Evolutionary conservation across 2,113 vertebrate genomes (phyloP).

Genomic region (Garra rufa): DNA sequence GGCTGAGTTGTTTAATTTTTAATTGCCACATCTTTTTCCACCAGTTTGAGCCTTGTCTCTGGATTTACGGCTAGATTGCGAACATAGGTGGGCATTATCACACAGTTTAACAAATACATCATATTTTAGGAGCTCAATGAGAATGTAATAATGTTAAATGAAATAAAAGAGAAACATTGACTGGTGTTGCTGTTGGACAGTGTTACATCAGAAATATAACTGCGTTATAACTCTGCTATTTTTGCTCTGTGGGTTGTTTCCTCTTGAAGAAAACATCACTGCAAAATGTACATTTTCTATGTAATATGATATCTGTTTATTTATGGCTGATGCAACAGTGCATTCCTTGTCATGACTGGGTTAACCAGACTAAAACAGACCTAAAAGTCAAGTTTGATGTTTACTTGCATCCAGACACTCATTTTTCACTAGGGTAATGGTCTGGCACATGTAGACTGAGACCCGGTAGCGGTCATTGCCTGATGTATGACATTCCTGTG

Average conservation of each 20-base stretch:
- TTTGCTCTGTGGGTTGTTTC: no score
- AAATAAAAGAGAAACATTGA: no score
- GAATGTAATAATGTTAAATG: not conserved
- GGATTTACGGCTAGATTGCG: not conserved
- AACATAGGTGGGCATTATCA: not conserved
- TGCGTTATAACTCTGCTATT: no score
- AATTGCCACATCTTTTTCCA: not conserved
- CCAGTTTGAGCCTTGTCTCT: not conserved
- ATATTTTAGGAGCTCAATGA: not conserved
- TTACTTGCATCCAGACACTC: not conserved
- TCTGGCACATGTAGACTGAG: slow-evolving; percentile 25
- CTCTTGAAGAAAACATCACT: not conserved
- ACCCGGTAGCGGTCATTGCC: not conserved
- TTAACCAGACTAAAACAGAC: not conserved
- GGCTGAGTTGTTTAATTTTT: not conserved
- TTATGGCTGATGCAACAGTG: not conserved
- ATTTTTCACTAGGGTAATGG: slow-evolving; percentile 34
- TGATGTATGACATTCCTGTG: not conserved
- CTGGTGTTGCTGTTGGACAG: no score
- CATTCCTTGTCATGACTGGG: not conserved
- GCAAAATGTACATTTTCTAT: not conserved
- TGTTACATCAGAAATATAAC: no score
- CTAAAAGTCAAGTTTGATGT: not conserved
- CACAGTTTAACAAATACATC: not conserved
- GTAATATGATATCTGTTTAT: not conserved